Evolutionary conservation across 2,113 vertebrate genomes (phyloP).

Genomic region (Cyanistes caeruleus): DNA sequence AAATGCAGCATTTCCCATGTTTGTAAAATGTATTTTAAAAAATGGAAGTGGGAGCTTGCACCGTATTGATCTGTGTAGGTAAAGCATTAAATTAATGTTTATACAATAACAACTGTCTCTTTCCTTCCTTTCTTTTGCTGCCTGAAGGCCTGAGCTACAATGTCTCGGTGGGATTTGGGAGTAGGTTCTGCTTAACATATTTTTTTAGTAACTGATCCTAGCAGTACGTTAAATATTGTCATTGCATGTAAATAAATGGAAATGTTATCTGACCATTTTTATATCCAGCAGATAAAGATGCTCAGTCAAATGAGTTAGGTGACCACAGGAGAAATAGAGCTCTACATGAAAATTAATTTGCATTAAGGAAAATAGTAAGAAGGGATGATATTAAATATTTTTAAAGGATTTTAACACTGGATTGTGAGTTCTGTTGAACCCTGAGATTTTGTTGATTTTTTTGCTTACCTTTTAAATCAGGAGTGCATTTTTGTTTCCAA

Average conservation of each 20-base stretch:
- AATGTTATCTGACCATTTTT: slow-evolving; percentile 49
- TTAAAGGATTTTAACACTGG: neutral
- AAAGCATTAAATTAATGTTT: slow-evolving; percentile 30
- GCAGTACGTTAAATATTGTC: slow-evolving; percentile 29
- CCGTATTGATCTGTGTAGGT: neutral
- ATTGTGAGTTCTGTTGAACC: neutral
- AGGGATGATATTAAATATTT: neutral
- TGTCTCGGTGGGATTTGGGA: slow-evolving; percentile 95
- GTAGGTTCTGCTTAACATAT: slow-evolving; percentile 85
- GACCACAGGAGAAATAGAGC: slow-evolving; percentile 24
- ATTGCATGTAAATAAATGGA: slow-evolving; percentile 66
- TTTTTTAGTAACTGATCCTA: slow-evolving; percentile 65
- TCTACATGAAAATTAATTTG: slow-evolving; percentile 15
- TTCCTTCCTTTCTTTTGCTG: slow-evolving; percentile 77
- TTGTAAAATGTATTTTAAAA: slow-evolving; percentile 19
- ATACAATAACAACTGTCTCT: slow-evolving; percentile 75
- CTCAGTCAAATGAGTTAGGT: slow-evolving; percentile 41
- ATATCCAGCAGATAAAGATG: slow-evolving; percentile 13
- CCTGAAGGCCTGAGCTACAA: slow-evolving; percentile 94
- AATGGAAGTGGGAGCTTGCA: neutral
- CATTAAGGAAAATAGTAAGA: neutral
- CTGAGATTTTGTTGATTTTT: neutral
- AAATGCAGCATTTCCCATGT: slow-evolving; percentile 13
- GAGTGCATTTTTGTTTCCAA: neutral
- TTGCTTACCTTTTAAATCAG: neutral